These are phyloP conservation scores for Bombus superbus DNA, from an alignment of 1,140 invertebrate genomes.

Conservation along the genomic window DNA sequence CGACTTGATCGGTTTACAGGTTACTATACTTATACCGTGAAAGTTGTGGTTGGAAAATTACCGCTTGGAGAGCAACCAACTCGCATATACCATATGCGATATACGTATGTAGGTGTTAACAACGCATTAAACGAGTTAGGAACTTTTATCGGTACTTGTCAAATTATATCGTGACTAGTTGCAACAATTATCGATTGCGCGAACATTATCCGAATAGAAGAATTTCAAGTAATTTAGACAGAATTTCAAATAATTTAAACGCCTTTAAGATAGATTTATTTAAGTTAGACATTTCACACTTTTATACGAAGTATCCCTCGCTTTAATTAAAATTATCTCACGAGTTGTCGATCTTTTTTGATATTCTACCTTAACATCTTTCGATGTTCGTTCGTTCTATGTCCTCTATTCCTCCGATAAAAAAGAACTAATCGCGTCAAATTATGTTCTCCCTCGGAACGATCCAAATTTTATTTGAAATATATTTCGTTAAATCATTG, in stretches of 20 bases:
- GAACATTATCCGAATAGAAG: neutral
- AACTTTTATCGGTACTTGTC: constrained; percentile 10
- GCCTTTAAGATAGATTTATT: too few relatives aligned
- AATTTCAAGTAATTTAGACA: neutral
- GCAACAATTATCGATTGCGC: neutral
- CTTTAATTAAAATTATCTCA: neutral
- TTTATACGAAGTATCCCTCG: too few relatives aligned
- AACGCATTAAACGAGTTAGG: neutral
- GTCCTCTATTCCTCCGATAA: too few relatives aligned
- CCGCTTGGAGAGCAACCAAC: constrained; percentile 20
- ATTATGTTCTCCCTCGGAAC: too few relatives aligned
- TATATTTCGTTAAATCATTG: too few relatives aligned
- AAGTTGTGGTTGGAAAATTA: constrained; percentile 23
- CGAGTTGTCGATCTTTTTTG: neutral
- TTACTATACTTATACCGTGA: neutral
- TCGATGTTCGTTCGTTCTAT: too few relatives aligned
- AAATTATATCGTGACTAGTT: neutral
- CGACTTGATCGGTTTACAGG: constrained; percentile 12
- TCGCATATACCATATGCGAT: neutral
- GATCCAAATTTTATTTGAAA: too few relatives aligned
- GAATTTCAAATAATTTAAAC: neutral
- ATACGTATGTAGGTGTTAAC: neutral
- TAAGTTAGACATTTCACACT: too few relatives aligned
- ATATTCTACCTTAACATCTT: neutral
- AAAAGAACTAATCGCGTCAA: too few relatives aligned